Conservation (phyloP, 2,888 invertebrate genomes). For the Thecocarcelia acutangulata region DNA sequence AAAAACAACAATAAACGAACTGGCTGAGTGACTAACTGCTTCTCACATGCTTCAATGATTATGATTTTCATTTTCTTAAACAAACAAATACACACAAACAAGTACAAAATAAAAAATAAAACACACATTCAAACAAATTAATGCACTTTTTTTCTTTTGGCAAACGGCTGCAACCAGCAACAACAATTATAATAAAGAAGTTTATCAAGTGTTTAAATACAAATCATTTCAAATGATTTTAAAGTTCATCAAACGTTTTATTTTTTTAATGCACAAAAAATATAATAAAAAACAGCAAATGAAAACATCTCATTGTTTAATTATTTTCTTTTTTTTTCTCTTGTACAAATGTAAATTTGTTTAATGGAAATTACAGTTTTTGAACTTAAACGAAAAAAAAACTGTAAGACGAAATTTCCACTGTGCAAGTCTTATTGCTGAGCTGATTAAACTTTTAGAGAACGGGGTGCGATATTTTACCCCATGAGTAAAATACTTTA, state of each 20-base stretch:
- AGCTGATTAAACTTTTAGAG: too few species aligned
- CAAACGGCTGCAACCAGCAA: background rate
- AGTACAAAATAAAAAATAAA: conserved; percentile 5
- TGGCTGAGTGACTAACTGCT: conserved; percentile 60
- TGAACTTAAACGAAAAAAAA: conserved; percentile 8
- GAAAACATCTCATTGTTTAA: conserved; percentile 33
- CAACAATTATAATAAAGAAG: conserved; percentile 37
- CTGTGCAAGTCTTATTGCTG: too few species aligned
- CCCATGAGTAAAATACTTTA: too few species aligned
- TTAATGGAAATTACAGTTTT: conserved; percentile 3
- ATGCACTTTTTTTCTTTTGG: background rate
- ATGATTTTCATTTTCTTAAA: conserved; percentile 58
- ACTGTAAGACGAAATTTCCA: too few species aligned
- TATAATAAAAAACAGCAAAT: conserved; percentile 23
- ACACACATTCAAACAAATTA: conserved; percentile 15
- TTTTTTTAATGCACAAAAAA: background rate
- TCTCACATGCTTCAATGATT: conserved; percentile 62
- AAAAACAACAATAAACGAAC: conserved; percentile 43
- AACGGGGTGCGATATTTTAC: too few species aligned
- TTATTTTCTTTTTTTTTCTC: background rate
- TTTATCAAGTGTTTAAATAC: conserved; percentile 64
- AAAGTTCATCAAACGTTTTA: conserved; percentile 67
- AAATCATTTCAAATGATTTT: conserved; percentile 61
- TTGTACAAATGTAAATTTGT: conserved; percentile 18
- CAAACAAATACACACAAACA: conserved; percentile 5